Conservation (phyloP, 2,888 invertebrate genomes). For the Emmelina monodactyla region DNA sequence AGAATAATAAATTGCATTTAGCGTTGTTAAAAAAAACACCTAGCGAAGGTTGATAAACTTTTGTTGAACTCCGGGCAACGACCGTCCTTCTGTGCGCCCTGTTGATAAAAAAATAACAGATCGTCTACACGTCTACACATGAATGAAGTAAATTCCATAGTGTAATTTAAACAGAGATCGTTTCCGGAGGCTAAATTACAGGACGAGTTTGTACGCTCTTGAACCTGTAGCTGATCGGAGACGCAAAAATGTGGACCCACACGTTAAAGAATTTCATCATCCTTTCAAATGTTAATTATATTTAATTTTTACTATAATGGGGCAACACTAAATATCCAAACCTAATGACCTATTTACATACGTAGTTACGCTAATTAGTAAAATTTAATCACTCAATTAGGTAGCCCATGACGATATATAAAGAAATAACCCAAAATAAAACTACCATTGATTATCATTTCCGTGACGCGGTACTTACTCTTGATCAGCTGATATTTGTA, state of each 20-base stretch:
- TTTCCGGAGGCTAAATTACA: neutral
- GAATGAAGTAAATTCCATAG: conserved; percentile 2
- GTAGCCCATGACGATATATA: no score
- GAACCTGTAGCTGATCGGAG: neutral
- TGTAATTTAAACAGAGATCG: neutral
- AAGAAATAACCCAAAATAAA: no score
- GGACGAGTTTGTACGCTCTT: conserved; percentile 1
- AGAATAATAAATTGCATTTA: no score
- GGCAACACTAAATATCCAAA: no score
- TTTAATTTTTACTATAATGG: no score
- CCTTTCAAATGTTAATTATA: no score
- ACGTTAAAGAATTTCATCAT: neutral
- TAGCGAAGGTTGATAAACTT: neutral
- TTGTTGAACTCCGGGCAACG: conserved; percentile 28
- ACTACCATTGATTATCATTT: no score
- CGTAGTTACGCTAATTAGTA: no score
- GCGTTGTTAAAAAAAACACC: no score
- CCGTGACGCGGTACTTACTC: no score
- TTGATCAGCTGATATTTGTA: conserved; percentile 53
- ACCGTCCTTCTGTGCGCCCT: conserved; percentile 45
- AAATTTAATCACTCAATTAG: no score
- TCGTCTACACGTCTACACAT: conserved; percentile 13
- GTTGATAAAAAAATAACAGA: conserved; percentile 11
- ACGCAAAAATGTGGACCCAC: neutral
- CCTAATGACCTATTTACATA: no score